phyloP scores from a whole-genome alignment of 53 echinoderm and acorn worm genomes.

The Antedon mediterranea region DNA sequence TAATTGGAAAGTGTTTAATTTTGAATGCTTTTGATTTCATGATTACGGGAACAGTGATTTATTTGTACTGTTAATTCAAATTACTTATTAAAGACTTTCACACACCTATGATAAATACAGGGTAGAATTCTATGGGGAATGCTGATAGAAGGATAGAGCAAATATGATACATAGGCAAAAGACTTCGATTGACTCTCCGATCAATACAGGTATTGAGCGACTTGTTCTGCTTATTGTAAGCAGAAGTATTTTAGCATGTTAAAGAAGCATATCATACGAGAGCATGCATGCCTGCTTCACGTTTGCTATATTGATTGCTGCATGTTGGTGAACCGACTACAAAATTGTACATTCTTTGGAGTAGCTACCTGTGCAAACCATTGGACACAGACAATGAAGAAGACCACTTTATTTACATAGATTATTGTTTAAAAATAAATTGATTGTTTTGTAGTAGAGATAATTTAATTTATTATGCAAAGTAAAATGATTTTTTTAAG shows the following conservation, averaged over 20 bases:
- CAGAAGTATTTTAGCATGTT: background rate
- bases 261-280: background rate
- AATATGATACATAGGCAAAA: background rate
- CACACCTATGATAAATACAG: background rate
- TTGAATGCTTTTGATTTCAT: too few relatives aligned
- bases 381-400: background rate
- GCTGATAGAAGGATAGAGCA: background rate
- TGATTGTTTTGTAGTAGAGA: background rate
- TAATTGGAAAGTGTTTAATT: too few relatives aligned
- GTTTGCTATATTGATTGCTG: background rate
- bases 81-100: background rate
- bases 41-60: too few relatives aligned
- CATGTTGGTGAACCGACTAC: background rate
- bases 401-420: background rate
- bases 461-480: too few relatives aligned
- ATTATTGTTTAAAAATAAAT: background rate
- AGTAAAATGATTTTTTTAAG: too few relatives aligned
- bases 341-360: background rate
- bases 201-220: background rate
- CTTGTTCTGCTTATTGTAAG: background rate
- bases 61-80: background rate
- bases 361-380: background rate
- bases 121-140: background rate
- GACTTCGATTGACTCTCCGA: background rate
- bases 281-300: background rate